Percentiles rank a stretch among this genome's conserved stretches.
phyloP scores from a whole-genome alignment of 1,140 invertebrate genomes.

The Brachionus rotundiformis region DNA sequence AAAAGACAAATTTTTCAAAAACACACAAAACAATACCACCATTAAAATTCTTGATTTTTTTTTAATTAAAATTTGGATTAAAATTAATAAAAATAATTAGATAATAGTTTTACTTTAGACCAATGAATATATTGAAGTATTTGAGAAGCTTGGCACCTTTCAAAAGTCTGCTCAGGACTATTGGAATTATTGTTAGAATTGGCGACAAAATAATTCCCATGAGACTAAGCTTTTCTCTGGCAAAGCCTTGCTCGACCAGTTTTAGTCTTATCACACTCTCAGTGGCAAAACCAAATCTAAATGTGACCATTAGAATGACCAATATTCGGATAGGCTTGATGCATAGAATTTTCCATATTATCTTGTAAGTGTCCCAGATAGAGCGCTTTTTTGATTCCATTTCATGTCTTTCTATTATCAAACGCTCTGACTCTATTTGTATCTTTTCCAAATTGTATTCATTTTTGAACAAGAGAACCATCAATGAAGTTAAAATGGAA shows the following conservation, averaged over 20 bases:
- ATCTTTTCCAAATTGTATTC: conserved; percentile 15
- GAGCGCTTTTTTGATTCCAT: conserved; percentile 2
- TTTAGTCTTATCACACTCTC: neutral
- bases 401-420: neutral
- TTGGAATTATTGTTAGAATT: neutral
- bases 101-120: neutral
- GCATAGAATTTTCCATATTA: conserved; percentile 41
- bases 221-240: conserved; percentile 34
- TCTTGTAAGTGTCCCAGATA: conserved; percentile 11
- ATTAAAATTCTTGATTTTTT: neutral
- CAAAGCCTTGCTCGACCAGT: conserved; percentile 33
- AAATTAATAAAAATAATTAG: neutral
- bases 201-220: conserved; percentile 22
- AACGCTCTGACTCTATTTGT: neutral
- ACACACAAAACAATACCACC: conserved; percentile 7
- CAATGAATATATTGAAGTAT: neutral
- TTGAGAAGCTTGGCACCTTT: neutral
- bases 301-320: conserved; percentile 8
- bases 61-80: neutral
- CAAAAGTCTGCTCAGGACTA: neutral
- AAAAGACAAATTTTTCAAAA: neutral
- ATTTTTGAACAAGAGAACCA: conserved; percentile 29
- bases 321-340: conserved; percentile 12
- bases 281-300: conserved; percentile 8
- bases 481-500: neutral